Percentiles rank a stretch among this genome's conserved stretches.
These are phyloP conservation scores for Erpetoichthys calabaricus DNA, from an alignment of 2,797 vertebrate species.

Conservation along the genomic window DNA sequence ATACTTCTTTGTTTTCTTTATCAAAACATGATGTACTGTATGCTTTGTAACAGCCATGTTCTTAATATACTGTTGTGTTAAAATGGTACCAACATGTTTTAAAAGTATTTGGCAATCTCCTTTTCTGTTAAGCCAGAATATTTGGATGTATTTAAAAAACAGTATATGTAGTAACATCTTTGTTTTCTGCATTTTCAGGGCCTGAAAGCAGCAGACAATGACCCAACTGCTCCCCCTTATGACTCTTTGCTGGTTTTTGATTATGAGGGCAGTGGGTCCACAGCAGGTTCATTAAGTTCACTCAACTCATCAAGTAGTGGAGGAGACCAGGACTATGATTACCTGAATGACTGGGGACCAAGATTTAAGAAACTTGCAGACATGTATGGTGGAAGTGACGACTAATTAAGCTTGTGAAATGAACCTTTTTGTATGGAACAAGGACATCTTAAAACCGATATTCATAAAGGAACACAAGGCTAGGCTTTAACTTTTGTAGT, in stretches of 20 bases:
- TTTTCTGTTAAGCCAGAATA: background rate
- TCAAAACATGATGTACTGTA: too few relatives aligned
- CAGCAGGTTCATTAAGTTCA: conserved; percentile 90
- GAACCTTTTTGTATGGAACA: conserved; percentile 65
- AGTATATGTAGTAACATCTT: background rate
- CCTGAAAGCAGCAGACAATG: conserved; percentile 93
- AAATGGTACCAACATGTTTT: too few relatives aligned
- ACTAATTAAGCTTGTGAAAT: conserved; percentile 57
- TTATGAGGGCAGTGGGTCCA: conserved; percentile 92
- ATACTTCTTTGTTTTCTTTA: too few relatives aligned
- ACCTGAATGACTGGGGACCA: conserved; percentile 97
- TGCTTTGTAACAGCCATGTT: too few relatives aligned
- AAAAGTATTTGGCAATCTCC: too few relatives aligned
- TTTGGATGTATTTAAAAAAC: background rate
- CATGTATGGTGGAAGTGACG: conserved; percentile 92
- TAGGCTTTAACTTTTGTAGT: conserved; percentile 96
- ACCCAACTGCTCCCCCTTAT: conserved; percentile 88
- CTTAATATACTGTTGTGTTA: too few relatives aligned
- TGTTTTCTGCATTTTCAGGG: conserved; percentile 48
- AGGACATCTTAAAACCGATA: conserved; percentile 73
- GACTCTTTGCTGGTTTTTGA: conserved; percentile 97
- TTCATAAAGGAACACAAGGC: conserved; percentile 70
- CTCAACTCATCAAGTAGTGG: conserved; percentile 95
- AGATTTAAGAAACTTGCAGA: conserved; percentile 97
- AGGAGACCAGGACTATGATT: conserved; percentile 96